Base-by-base conservation (phyloP, 1,140 invertebrate species). In the Achatina immaculata region DNA sequence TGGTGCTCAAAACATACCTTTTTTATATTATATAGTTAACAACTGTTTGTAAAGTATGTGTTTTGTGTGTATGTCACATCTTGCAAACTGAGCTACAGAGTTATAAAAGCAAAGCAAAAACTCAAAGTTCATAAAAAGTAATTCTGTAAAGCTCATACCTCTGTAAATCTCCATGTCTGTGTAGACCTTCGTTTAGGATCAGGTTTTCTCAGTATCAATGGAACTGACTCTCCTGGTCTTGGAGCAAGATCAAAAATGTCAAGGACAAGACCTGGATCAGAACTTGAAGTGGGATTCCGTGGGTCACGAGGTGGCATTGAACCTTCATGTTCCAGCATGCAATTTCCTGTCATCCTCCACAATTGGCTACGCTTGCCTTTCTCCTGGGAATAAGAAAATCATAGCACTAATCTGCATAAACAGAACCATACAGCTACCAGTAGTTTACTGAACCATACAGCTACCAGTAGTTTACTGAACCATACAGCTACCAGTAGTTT, bases 321-420 rank as follows among this genome's bases (percentile, higher is more conserved):
- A 82, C 98, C 98, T 92, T 99, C 97, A 89, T 99, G 98, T 85
- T 98, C 95, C 43, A 99, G 91, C 91, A 97, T 95, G 1, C 96
- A 96, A 84, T 94, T 94, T 0, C 94, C 94, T 66, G 96, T 98
- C 93, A 98, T 96, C 34, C 96, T 92, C 98, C 98, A 99, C n/a
- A 99, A 90, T 90, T 99, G 98, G 0, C 94, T 95, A 81, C 97
- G 93, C 87, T 95, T 95, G 0, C 96, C 97, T 1, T 94, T 94
- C 88, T 97, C 95, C 90, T 92, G 80, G 14, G 69, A 69, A 48
- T 31, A 28, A 62, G 16, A 55, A 16, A 14, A 31, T 62, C n/a
- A 28, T 34, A 62, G 58, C n/a, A n/a, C n/a, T n/a, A n/a, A n/a
- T n/a, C n/a, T n/a, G n/a, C n/a, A n/a, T n/a, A n/a, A n/a, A n/a